Base-by-base conservation (phyloP, 2,797 vertebrate species). In the Carcharodon carcharias region DNA sequence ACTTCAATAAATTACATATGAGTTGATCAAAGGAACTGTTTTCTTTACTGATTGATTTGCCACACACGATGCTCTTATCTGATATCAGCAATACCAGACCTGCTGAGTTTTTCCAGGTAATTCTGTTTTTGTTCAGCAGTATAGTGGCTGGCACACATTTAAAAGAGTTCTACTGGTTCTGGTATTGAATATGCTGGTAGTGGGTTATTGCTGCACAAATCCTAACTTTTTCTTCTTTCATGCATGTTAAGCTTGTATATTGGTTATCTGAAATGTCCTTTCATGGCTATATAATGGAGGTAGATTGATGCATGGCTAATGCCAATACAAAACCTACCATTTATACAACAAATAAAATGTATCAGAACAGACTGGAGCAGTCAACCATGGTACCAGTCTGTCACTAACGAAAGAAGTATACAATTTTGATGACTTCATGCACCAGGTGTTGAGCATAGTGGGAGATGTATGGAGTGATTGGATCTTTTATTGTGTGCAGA, bases 51-150 rank as follows among this genome's bases (percentile, higher is more conserved):
- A 95, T 77, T 95, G 45, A 54, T 56, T 95, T n/a, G 69, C 69
- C 94, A 95, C 94, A 95, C 94, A 95, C 94, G 67, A 77, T 56
- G 94, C 8, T 95, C 94, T 95, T 95, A 95, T 95, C 94, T 56
- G 69, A 95, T 95, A 71, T 73, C 94, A n/a, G n/a, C n/a, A n/a
- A n/a, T n/a, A n/a, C n/a, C n/a, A n/a, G n/a, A n/a, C n/a, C n/a
- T n/a, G n/a, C n/a, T n/a, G n/a, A n/a, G n/a, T n/a, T n/a, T n/a
- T n/a, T n/a, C n/a, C n/a, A n/a, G n/a, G n/a, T n/a, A n/a, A n/a
- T n/a, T n/a, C n/a, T n/a, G n/a, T n/a, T n/a, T n/a, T n/a, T n/a
- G n/a, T n/a, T n/a, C n/a, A n/a, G 12, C 50, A n/a, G 69, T 77
- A 73, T 95, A 95, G 69, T 95, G 94, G 69, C 69, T 95, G 94